Conservation (phyloP, 2,888 invertebrate species). For the Lasioglossum oenotherae region DNA sequence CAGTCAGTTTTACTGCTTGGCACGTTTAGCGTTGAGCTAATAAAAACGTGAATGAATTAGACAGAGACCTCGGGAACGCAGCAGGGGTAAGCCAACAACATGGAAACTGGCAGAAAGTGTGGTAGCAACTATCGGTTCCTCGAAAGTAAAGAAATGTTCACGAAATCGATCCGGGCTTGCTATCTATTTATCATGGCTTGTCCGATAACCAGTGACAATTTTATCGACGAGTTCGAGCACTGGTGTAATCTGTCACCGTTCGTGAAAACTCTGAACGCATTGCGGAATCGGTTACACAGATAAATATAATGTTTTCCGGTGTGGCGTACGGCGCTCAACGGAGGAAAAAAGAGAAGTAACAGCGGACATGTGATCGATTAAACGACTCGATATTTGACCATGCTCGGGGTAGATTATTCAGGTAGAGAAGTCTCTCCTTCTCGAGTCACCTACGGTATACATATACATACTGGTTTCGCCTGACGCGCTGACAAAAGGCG, state of each 20-base stretch:
- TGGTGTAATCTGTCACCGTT: neutral
- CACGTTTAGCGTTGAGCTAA: neutral
- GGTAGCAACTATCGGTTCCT: neutral
- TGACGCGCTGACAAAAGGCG: slow-evolving; percentile 62
- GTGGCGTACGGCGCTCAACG: neutral
- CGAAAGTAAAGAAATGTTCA: neutral
- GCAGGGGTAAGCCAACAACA: neutral
- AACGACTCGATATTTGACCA: slow-evolving; percentile 14
- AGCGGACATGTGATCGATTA: neutral
- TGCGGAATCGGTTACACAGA: slow-evolving; percentile 7
- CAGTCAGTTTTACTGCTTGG: neutral
- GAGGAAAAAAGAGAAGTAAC: neutral
- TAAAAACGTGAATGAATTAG: neutral
- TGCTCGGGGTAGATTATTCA: slow-evolving; percentile 25
- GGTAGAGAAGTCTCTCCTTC: slow-evolving; percentile 18
- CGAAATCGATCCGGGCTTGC: neutral
- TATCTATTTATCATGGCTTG: neutral
- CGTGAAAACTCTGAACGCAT: neutral
- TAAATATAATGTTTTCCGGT: slow-evolving; percentile 1
- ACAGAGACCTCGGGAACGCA: neutral
- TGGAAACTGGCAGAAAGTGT: neutral
- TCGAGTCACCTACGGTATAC: slow-evolving; percentile 2
- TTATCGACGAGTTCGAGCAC: neutral
- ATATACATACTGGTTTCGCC: slow-evolving; percentile 24
- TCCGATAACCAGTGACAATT: slow-evolving; percentile 4